These are phyloP conservation scores for Callionymus lyra DNA, from an alignment of 2,113 vertebrate genomes.

Conservation along the genomic window DNA sequence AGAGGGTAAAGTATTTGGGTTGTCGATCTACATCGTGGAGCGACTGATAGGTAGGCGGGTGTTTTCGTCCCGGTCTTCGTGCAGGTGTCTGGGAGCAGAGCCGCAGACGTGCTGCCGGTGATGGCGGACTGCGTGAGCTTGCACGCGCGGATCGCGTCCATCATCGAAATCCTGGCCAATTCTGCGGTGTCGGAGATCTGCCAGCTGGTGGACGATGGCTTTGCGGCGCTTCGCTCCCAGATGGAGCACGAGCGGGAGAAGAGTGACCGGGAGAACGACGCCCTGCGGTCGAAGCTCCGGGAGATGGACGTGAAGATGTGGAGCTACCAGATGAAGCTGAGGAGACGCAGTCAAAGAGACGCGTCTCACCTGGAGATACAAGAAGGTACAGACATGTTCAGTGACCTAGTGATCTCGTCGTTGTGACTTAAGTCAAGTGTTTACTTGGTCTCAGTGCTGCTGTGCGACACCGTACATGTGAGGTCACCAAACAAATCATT, in stretches of 20 bases:
- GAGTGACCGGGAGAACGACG: conserved; percentile 44
- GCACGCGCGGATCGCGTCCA: conserved; percentile 54
- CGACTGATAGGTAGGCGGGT: no score
- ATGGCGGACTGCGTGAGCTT: conserved; percentile 55
- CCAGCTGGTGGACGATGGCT: conserved; percentile 54
- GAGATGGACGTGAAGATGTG: conserved; percentile 50
- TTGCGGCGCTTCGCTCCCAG: conserved; percentile 47
- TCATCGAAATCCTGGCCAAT: conserved; percentile 54
- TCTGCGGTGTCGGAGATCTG: conserved; percentile 61
- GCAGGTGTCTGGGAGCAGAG: no score
- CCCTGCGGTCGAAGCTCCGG: conserved; percentile 43
- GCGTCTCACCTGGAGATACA: conserved; percentile 22
- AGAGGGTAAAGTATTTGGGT: no score
- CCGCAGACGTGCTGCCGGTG: conserved; percentile 9
- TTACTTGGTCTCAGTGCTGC: no score
- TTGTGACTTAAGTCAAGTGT: no score
- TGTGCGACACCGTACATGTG: no score
- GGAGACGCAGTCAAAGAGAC: no score
- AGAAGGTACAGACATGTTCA: conserved; percentile 26
- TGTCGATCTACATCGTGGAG: no score
- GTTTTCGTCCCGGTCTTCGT: no score
- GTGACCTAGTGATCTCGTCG: no score
- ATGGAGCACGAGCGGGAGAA: conserved; percentile 45
- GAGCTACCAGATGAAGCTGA: conserved; percentile 48
- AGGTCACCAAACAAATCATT: no score